These are phyloP conservation scores for Amazona guildingii DNA, from an alignment of 2,113 vertebrate genomes.

Conservation along the genomic window DNA sequence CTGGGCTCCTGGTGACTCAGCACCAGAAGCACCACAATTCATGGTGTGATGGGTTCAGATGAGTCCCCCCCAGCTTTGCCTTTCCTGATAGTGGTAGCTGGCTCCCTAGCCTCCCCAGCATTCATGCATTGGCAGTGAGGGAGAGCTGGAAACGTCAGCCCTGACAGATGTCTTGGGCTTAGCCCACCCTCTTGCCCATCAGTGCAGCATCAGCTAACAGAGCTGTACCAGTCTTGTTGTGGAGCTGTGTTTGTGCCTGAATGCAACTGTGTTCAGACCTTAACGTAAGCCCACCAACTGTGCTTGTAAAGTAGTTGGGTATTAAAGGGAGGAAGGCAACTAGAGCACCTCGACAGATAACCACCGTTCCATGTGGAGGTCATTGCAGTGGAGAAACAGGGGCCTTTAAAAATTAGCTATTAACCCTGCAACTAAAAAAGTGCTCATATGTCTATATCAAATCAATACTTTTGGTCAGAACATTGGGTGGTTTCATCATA, in stretches of 20 bases:
- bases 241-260: background rate
- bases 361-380: background rate
- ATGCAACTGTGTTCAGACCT: background rate
- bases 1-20: background rate
- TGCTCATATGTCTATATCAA: background rate
- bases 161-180: fast-evolving
- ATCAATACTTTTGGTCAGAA: background rate
- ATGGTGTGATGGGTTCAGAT: fast-evolving
- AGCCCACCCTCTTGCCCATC: background rate
- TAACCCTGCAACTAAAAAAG: background rate
- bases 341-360: background rate
- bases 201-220: background rate
- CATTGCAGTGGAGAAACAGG: background rate
- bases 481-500: background rate
- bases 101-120: background rate
- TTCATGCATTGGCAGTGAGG: fast-evolving
- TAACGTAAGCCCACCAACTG: fast-evolving
- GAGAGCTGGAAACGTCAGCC: background rate
- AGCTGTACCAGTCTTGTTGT: fast-evolving
- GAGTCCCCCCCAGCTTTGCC: background rate
- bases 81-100: background rate
- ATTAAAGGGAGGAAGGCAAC: background rate
- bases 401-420: background rate
- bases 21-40: background rate
- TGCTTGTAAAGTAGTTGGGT: background rate